Percentiles rank a stretch among this genome's conserved stretches.
These are phyloP conservation scores for Caenorhabditis sp. DNA, from an alignment of 2,888 invertebrate genomes.

Conservation along the genomic window DNA sequence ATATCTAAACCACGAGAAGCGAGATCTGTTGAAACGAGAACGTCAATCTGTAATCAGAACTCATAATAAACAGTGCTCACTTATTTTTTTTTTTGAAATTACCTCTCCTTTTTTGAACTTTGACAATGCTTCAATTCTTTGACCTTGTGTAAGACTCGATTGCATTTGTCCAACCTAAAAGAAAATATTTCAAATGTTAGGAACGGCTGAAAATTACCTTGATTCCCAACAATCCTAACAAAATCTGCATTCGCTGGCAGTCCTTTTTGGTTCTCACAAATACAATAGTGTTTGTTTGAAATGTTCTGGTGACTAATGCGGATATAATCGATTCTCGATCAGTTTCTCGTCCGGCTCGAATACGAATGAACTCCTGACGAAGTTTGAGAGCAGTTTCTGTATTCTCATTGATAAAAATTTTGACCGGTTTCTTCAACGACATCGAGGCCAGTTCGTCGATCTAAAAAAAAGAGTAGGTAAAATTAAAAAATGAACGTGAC, in stretches of 20 bases:
- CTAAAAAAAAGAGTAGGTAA: slow-evolving; percentile 25
- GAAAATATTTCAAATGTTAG: slow-evolving; percentile 3
- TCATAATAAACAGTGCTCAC: background rate
- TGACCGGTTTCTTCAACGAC: slow-evolving; percentile 88
- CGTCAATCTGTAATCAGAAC: slow-evolving; percentile 72
- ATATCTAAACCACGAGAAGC: slow-evolving; percentile 94
- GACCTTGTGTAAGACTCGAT: slow-evolving; percentile 93
- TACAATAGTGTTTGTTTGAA: slow-evolving; percentile 75
- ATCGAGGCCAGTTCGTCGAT: slow-evolving; percentile 88
- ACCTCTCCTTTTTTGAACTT: slow-evolving; percentile 65
- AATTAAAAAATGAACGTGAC: slow-evolving; percentile 74
- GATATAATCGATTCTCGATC: slow-evolving; percentile 86
- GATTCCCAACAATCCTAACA: slow-evolving; percentile 87
- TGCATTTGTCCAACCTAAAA: slow-evolving; percentile 83
- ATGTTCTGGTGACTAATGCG: slow-evolving; percentile 54
- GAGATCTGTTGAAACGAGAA: slow-evolving; percentile 89
- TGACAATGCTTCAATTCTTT: slow-evolving; percentile 70
- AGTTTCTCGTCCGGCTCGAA: slow-evolving; percentile 77
- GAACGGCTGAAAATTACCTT: slow-evolving; percentile 72
- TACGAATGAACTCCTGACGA: slow-evolving; percentile 85
- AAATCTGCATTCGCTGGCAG: slow-evolving; percentile 89
- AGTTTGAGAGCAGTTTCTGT: slow-evolving; percentile 93
- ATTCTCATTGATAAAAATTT: slow-evolving; percentile 93
- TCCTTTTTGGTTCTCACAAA: slow-evolving; percentile 96
- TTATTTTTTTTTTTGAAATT: background rate